Base-by-base conservation (phyloP, 2,113 vertebrate genomes). In the Megaleporinus macrocephalus region DNA sequence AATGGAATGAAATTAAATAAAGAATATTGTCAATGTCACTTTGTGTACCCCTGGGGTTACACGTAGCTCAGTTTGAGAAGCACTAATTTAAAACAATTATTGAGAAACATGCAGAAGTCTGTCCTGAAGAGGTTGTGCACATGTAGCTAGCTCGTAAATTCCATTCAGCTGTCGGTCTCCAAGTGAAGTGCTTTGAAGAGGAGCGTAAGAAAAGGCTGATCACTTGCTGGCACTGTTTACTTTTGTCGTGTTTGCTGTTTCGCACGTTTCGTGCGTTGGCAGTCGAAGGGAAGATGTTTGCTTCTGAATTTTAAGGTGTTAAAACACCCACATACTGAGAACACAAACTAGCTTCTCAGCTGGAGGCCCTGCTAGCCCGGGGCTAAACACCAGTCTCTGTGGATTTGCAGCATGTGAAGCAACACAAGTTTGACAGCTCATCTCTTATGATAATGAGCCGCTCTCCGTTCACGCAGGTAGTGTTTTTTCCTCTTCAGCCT, bases 331-430 rank as follows among this genome's bases (percentile, higher is more conserved):
- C 73, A 76, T 59, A 24, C 41, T 61, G 62, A 30, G 65, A 79
- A 47, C 65, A 61, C 27, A 77, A 36, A 29, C 65, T 20, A 24
- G 74, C 29, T 36, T 30, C 65, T 49, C 74, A 78, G 74, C 74
- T 77, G 66, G 55, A 53, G 55, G 27, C n/a, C 24, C 55, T 72
- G 18, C 68, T 22, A 53, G 55, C 68, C 33, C 53, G 36, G 29
- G 75, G 81, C 68, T 78, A 27, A 73, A 65, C 22, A 70, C 13
- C 27, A 20, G 27, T 71, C 78, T 72, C 55, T 30, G 29, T 78
- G 24, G 49, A 69, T 61, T 72, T 61, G 36, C 78, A 72, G 22
- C 33, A 29, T 49, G 16, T 72, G 16, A 41, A 71, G n/a, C 27
- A 59, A 13, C 55, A 14, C 24, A 30, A 33, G 68, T 72, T 59